Base-by-base conservation (phyloP, 2,888 invertebrate genomes). In the Polydrusus pterygomalis region DNA sequence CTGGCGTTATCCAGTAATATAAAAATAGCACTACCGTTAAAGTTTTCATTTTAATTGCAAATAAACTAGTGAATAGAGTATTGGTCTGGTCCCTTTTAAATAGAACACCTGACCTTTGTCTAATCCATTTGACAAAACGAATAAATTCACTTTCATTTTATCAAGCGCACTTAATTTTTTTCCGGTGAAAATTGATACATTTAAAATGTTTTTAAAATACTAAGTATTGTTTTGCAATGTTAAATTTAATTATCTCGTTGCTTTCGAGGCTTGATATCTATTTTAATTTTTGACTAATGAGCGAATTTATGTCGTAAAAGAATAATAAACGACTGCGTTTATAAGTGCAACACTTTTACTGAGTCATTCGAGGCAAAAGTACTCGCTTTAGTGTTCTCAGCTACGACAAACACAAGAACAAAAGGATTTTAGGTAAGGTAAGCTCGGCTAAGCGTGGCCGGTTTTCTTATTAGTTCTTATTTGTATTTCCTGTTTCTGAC, bases 151-250 rank as follows among this genome's bases (percentile, higher is more conserved):
- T 64, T 25, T 8, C 20, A 34, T 38, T 17, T 49, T 34, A 65
- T 65, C 65, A 30, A 6, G 0, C 10, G 11, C n/a, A 64, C 25
- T 20, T 51, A 30, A 56, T 34, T 38, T 65, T 63, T 30, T 49
- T 25, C 18, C 49, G 51, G 7, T 15, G 34, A 34, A 65, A n/a
- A 51, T 38, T 65, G 65, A 65, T 65, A 65, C 65, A 65, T 65
- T 51, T 51, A 51, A 30, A 65, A 38, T 25, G 11, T 47, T 64
- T 25, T 64, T 17, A 51, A 51, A 65, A 34, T 34, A 65, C 13
- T 51, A 34, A 51, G 49, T 65, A 13, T 40, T 60, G 60, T n/a
- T 54, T 34, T 15, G 1, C n/a, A 34, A 34, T 56, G 20, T 25
- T 30, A 56, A 20, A 20, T 18, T 15, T 51, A 9, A 20, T 20